Evolutionary conservation across 1,140 invertebrate species (phyloP).

Genomic region (Argopecten irradians): DNA sequence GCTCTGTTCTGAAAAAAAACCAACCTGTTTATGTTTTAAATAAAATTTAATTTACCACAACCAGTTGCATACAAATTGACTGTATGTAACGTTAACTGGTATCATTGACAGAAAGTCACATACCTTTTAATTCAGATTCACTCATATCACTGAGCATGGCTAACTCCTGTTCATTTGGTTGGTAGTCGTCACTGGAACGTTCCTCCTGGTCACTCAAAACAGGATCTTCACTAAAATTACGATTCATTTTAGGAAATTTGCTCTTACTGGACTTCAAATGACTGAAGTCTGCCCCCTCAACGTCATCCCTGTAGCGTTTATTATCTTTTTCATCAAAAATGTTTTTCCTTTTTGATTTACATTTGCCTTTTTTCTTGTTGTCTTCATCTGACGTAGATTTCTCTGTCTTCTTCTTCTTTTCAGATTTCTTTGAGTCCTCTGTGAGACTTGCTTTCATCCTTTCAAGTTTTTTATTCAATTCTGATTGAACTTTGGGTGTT

Average conservation of each 20-base stretch:
- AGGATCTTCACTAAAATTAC: conserved; percentile 52
- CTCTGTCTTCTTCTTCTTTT: conserved; percentile 25
- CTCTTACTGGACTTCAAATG: conserved; percentile 34
- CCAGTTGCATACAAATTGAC: no score
- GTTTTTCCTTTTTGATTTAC: conserved; percentile 42
- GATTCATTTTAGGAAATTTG: conserved; percentile 44
- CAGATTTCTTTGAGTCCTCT: conserved; percentile 24
- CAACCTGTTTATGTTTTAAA: no score
- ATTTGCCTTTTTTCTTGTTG: conserved; percentile 11
- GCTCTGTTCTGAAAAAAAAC: no score
- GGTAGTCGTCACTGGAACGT: conserved; percentile 54
- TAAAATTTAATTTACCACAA: no score
- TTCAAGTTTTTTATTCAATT: conserved; percentile 45
- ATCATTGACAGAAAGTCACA: background rate
- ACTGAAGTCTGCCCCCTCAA: conserved; percentile 38
- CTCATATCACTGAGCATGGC: conserved; percentile 48
- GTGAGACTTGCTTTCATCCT: background rate
- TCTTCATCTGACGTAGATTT: conserved; percentile 24
- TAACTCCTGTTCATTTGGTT: conserved; percentile 37
- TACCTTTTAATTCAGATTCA: conserved; percentile 36
- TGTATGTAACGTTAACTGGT: no score
- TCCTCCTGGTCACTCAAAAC: conserved; percentile 58
- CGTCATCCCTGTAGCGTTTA: conserved; percentile 53
- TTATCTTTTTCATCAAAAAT: conserved; percentile 62
- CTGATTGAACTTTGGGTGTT: conserved; percentile 38